A percentile compares a stretch with the other conserved stretches of the same genome.
Evolutionary conservation across 2,888 invertebrate genomes (phyloP).

Genomic region (Diaprepes abbreviatus): DNA sequence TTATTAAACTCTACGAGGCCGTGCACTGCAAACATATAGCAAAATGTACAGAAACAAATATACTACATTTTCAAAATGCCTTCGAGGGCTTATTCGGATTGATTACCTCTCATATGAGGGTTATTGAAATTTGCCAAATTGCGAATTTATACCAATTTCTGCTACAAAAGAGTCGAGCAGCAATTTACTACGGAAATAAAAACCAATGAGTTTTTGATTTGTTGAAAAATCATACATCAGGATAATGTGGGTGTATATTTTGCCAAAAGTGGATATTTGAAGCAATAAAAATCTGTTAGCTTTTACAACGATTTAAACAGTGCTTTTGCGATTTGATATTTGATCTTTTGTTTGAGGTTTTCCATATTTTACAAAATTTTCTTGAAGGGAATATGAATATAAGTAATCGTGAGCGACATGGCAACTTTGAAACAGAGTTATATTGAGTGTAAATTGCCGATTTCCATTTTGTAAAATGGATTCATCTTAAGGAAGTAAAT

Average conservation of each 20-base stretch:
- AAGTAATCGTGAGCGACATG: no score
- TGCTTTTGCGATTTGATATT: background rate
- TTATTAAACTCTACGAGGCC: background rate
- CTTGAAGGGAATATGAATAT: no score
- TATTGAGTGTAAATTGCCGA: no score
- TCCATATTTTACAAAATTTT: no score
- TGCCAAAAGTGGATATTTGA: background rate
- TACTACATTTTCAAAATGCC: conserved; percentile 38
- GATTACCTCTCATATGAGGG: conserved; percentile 42
- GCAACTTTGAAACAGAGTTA: no score
- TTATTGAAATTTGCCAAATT: conserved; percentile 45
- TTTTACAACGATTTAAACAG: background rate
- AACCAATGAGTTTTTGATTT: conserved; percentile 41
- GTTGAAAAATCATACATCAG: conserved; percentile 25
- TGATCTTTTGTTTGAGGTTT: no score
- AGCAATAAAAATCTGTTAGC: background rate
- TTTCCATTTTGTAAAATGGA: no score
- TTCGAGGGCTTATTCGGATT: conserved; percentile 42
- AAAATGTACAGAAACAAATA: conserved; percentile 24
- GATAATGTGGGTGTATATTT: conserved; percentile 26
- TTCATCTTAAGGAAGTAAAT: no score
- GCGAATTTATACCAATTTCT: conserved; percentile 45
- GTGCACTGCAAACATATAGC: background rate
- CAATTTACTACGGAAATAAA: conserved; percentile 37
- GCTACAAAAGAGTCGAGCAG: conserved; percentile 34